phyloP scores from a whole-genome alignment of 1,140 invertebrate species.

The Pogonognathellus flavescens region DNA sequence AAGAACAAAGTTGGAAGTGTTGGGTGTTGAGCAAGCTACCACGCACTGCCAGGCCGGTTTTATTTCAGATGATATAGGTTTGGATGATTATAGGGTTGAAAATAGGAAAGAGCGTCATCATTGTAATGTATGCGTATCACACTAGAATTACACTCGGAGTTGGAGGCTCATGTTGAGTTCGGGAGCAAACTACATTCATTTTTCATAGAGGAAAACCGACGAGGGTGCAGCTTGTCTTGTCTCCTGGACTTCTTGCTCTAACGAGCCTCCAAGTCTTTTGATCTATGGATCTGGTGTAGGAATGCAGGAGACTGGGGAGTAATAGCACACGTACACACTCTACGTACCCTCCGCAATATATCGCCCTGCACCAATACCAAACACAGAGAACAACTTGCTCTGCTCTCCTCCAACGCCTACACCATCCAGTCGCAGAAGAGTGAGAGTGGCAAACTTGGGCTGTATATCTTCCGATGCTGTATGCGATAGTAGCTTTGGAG shows the following conservation, averaged over 20 bases:
- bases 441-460: neutral
- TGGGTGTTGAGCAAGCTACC: no score
- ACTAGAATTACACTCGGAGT: constrained; percentile 4
- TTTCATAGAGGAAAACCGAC: constrained; percentile 36
- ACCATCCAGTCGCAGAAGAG: neutral
- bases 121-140: neutral
- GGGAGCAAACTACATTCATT: constrained; percentile 41
- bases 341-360: constrained; percentile 5
- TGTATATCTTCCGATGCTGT: neutral
- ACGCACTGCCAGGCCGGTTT: no score
- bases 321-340: constrained; percentile 18
- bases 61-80: no score
- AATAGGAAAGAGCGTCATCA: neutral
- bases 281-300: constrained; percentile 28
- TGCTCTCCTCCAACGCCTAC: constrained; percentile 10
- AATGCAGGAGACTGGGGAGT: constrained; percentile 36
- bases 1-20: no score
- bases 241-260: constrained; percentile 41
- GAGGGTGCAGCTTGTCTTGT: constrained; percentile 53
- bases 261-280: constrained; percentile 50
- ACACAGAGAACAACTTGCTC: neutral
- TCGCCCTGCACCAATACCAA: neutral
- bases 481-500: neutral
- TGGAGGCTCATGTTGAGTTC: constrained; percentile 25
- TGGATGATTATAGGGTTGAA: no score